A percentile compares a stretch with the other conserved stretches of the same genome.
These are phyloP conservation scores for Crocallis elinguaria DNA, from an alignment of 2,888 invertebrate species.

Conservation along the genomic window DNA sequence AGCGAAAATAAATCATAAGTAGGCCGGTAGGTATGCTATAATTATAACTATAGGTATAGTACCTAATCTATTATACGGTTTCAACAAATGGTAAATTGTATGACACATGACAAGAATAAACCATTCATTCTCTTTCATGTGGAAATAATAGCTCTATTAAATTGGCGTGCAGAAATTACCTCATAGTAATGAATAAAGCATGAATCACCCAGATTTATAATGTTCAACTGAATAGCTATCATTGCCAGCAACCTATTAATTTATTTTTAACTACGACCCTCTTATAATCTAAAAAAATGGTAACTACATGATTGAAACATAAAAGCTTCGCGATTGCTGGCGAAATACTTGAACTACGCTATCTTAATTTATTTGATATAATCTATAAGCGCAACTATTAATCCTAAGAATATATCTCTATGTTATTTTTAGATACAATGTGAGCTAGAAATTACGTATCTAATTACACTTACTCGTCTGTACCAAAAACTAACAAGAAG, in stretches of 20 bases:
- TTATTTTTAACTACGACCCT: too few relatives aligned
- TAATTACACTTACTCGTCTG: neutral
- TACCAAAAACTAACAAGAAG: neutral
- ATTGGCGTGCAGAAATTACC: constrained; percentile 4
- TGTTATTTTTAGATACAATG: too few relatives aligned
- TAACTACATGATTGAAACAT: too few relatives aligned
- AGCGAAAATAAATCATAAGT: too few relatives aligned
- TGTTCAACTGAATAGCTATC: neutral
- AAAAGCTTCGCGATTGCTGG: too few relatives aligned
- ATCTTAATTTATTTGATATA: too few relatives aligned
- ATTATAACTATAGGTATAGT: neutral
- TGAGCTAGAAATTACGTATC: neutral
- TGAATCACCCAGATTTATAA: neutral
- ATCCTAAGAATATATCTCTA: too few relatives aligned
- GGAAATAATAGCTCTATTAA: neutral
- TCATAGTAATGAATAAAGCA: neutral
- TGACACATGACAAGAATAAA: neutral
- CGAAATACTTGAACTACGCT: too few relatives aligned
- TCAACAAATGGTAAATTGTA: neutral
- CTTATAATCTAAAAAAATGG: too few relatives aligned
- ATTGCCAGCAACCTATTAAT: too few relatives aligned
- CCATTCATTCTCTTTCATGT: neutral
- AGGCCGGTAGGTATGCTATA: too few relatives aligned
- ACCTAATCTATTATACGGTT: neutral
- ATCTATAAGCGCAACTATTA: too few relatives aligned